Conservation (phyloP, 2,113 vertebrate genomes). For the Entelurus aequoreus region DNA sequence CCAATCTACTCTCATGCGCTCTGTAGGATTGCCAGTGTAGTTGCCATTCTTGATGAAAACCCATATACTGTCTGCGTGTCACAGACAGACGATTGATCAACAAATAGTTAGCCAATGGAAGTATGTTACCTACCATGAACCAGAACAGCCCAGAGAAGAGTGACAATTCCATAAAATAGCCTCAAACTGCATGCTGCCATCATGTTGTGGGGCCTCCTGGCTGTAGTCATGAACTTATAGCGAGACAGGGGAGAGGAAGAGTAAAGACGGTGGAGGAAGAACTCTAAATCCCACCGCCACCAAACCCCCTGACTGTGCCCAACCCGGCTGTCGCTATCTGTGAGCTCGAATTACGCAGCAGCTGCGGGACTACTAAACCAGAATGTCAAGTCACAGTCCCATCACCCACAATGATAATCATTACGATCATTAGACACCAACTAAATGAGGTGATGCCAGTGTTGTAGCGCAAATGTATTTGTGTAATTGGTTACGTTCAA, state of each 20-base stretch:
- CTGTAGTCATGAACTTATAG: constrained; percentile 26
- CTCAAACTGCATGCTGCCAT: constrained; percentile 52
- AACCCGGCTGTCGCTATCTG: constrained; percentile 63
- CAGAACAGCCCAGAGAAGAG: constrained; percentile 36
- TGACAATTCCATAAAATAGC: constrained; percentile 41
- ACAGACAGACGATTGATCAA: constrained; percentile 2
- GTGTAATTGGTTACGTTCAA: no score
- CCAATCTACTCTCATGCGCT: not conserved
- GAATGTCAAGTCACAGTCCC: constrained; percentile 63
- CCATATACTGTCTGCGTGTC: constrained; percentile 3
- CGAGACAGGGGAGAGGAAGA: constrained; percentile 33
- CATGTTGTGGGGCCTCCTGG: constrained; percentile 13
- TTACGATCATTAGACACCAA: constrained; percentile 42
- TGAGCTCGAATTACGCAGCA: constrained; percentile 70
- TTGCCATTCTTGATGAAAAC: constrained; percentile 4
- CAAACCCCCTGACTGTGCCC: constrained; percentile 46
- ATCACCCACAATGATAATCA: constrained; percentile 58
- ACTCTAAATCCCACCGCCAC: constrained; percentile 45
- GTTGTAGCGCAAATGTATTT: not conserved
- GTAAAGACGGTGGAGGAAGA: constrained; percentile 49
- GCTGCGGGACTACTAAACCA: constrained; percentile 57
- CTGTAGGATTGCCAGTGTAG: not conserved
- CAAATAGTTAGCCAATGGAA: constrained; percentile 6
- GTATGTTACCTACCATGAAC: constrained; percentile 56
- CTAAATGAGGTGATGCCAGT: constrained; percentile 14